Base-by-base conservation (phyloP, 2,797 vertebrate genomes). In the Ceryle rudis region DNA sequence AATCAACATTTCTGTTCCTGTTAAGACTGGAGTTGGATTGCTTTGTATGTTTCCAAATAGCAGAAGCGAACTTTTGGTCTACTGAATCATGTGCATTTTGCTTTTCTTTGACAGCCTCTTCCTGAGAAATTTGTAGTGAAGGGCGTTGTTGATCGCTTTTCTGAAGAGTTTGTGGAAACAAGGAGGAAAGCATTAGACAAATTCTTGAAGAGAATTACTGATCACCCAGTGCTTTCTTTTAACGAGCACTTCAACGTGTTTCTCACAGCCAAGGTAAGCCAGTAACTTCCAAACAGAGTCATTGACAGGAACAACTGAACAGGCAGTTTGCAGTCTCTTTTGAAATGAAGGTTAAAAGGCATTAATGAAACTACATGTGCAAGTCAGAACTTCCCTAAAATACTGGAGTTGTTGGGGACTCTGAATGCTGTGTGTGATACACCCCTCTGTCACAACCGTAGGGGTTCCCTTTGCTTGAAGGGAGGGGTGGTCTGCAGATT, bases 71-170 rank as follows among this genome's bases (percentile, higher is more conserved):
- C 21, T 54, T 86, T 75, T 61, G 6, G 17, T 82, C 17, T 73
- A 55, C 22, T 92, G 33, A 86, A 64, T 92, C 21, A 62, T 47
- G 7, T 77, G 16, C 3, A 2, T 78, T 82, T 93, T 95, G 22
- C 67, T 91, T 95, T 19, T 91, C 19, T 89, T 70, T 62, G 47
- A 22, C 80, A 98, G 98, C 98, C 98, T 9, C 98, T 98, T 92
- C 98, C 98, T 71, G 98, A 98, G 95, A 98, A 98, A 92, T 98
- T 98, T 92, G 98, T 98, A 70, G 98, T 98, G 70, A 98, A 98
- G 82, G 98, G 98, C 35, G 98, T 98, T 28, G 98, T 98, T 6
- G 98, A 98, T 92, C 98, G 98, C 44, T 98, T 98, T 96, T 98
- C 98, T 26, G 98, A 98, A 97, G 98, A 98, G 83, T 98, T 98